These are phyloP conservation scores for Brachyalestes nurse DNA, from an alignment of 2,797 vertebrate species.

Conservation along the genomic window DNA sequence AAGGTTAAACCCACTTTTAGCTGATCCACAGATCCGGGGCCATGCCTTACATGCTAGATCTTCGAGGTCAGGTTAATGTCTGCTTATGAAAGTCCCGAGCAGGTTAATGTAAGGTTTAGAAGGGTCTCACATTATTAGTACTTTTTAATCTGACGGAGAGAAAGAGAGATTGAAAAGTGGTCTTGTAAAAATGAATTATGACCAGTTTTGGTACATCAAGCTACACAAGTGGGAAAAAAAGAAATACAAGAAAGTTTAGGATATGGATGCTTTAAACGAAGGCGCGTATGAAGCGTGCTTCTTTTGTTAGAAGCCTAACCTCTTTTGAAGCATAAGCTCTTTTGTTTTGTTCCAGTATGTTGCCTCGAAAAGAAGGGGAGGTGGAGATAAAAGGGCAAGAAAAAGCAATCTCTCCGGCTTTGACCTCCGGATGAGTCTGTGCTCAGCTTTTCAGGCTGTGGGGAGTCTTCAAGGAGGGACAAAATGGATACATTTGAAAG, in stretches of 20 bases:
- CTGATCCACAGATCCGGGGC: slow-evolving; percentile 58
- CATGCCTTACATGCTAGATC: slow-evolving; percentile 50
- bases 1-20: slow-evolving; percentile 83
- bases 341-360: slow-evolving; percentile 12
- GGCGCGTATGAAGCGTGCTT: neutral
- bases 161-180: neutral
- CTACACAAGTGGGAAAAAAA: neutral
- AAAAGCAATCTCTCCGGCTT: slow-evolving; percentile 71
- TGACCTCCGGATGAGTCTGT: slow-evolving; percentile 71
- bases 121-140: neutral
- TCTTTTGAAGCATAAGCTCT: neutral
- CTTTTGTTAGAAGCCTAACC: neutral
- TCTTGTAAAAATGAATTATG: neutral
- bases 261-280: neutral
- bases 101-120: slow-evolving; percentile 8
- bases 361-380: slow-evolving; percentile 11
- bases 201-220: neutral
- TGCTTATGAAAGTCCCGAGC: slow-evolving; percentile 20
- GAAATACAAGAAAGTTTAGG: neutral
- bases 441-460: slow-evolving; percentile 74
- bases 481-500: slow-evolving; percentile 77
- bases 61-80: slow-evolving; percentile 61
- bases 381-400: slow-evolving; percentile 35
- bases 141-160: neutral
- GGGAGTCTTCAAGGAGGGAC: slow-evolving; percentile 75